These are phyloP conservation scores for Tetraneura akinire DNA, from an alignment of 1,140 invertebrate species.

Conservation along the genomic window DNA sequence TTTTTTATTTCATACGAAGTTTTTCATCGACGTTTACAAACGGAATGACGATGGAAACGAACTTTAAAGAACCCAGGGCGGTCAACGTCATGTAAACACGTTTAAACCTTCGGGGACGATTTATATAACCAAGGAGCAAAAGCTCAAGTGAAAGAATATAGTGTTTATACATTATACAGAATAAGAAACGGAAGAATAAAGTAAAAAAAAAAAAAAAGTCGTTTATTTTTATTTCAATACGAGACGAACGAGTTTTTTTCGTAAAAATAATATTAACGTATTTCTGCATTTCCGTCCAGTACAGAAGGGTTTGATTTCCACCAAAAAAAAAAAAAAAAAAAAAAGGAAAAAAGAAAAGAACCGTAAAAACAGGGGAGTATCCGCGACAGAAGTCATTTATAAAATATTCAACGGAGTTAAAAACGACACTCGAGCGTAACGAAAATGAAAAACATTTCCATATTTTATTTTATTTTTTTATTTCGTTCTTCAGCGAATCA, in stretches of 20 bases:
- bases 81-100: conserved; percentile 32
- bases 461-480: no score
- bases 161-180: conserved; percentile 32
- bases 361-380: conserved; percentile 21
- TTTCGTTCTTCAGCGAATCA: not conserved
- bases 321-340: conserved; percentile 20
- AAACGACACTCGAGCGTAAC: conserved; percentile 21
- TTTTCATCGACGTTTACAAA: conserved; percentile 3
- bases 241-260: conserved; percentile 10
- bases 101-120: conserved; percentile 21
- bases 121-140: not conserved
- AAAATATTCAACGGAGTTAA: conserved; percentile 47
- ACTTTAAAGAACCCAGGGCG: conserved; percentile 6
- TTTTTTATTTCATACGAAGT: no score
- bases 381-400: conserved; percentile 38
- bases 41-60: conserved; percentile 1
- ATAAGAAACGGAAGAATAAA: not conserved
- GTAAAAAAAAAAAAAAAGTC: conserved; percentile 1
- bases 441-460: conserved; percentile 42
- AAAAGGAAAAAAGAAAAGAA: conserved; percentile 16
- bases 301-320: conserved; percentile 32
- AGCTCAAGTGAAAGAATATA: conserved; percentile 18
- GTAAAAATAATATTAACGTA: conserved; percentile 40
- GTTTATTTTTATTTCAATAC: conserved; percentile 37
- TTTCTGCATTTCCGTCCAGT: conserved; percentile 30